phyloP scores from a whole-genome alignment of 1,140 invertebrate species.

The Rhynchophorus ferrugineus region DNA sequence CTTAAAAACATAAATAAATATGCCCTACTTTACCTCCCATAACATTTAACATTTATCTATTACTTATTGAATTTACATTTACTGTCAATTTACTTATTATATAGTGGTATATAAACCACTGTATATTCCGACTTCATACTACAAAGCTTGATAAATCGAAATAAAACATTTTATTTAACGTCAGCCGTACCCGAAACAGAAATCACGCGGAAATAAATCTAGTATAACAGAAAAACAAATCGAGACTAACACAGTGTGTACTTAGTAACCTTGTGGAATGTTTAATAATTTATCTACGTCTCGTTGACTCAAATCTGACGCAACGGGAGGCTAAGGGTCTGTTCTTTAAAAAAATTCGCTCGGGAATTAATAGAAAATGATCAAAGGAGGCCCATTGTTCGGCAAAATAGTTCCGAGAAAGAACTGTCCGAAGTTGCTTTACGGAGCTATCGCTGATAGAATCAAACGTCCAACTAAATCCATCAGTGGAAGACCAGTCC shows the following conservation, averaged over 20 bases:
- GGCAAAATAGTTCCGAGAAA: background rate
- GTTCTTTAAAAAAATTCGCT: background rate
- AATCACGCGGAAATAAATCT: too few relatives aligned
- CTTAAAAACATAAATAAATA: too few relatives aligned
- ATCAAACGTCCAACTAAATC: background rate
- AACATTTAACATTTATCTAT: too few relatives aligned
- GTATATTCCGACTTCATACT: too few relatives aligned
- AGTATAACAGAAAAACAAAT: background rate
- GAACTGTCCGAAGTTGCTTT: background rate
- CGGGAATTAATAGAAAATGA: background rate
- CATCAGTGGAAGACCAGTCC: too few relatives aligned
- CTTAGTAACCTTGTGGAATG: background rate
- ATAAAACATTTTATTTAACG: too few relatives aligned
- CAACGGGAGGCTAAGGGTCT: background rate
- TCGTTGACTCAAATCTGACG: background rate
- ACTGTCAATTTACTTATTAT: too few relatives aligned
- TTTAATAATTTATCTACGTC: background rate
- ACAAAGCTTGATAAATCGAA: too few relatives aligned
- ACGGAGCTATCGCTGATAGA: background rate
- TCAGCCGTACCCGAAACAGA: too few relatives aligned
- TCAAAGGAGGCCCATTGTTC: background rate
- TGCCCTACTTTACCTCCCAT: too few relatives aligned
- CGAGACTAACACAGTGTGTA: background rate
- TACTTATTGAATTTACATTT: too few relatives aligned
- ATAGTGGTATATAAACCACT: too few relatives aligned